Conservation (phyloP, 2,888 invertebrate species). For the Brachypalpus laphriformis region DNA sequence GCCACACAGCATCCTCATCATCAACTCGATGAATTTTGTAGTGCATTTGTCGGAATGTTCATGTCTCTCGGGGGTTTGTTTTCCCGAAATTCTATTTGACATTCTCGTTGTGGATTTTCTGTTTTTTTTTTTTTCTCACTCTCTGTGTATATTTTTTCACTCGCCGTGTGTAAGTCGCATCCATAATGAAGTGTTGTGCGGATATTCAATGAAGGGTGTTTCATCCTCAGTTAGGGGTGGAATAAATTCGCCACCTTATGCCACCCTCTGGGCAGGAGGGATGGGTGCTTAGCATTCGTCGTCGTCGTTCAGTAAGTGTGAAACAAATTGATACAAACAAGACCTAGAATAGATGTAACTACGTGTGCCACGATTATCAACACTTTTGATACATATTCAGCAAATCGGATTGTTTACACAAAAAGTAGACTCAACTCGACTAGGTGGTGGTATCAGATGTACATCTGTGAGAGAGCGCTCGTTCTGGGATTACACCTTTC, state of each 20-base stretch:
- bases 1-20: neutral
- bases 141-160: constrained; percentile 8
- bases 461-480: constrained; percentile 58
- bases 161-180: constrained; percentile 57
- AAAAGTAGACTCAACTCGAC: constrained; percentile 31
- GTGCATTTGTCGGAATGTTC: constrained; percentile 67
- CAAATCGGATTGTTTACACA: constrained; percentile 72
- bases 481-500: constrained; percentile 62
- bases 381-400: constrained; percentile 66
- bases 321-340: constrained; percentile 68
- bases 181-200: constrained; percentile 66
- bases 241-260: constrained; percentile 34
- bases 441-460: constrained; percentile 65
- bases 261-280: neutral
- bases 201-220: constrained; percentile 65
- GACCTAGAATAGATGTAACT: constrained; percentile 41
- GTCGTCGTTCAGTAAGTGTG: constrained; percentile 13
- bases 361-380: constrained; percentile 70
- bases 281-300: neutral
- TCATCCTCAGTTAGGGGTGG: constrained; percentile 38
- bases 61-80: constrained; percentile 62
- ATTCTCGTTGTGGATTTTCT: constrained; percentile 46
- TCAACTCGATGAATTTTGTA: constrained; percentile 53
- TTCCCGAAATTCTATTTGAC: constrained; percentile 69
- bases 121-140: constrained; percentile 2